Evolutionary conservation across 2,888 invertebrate genomes (phyloP).

Genomic region (Tipula helvola): DNA sequence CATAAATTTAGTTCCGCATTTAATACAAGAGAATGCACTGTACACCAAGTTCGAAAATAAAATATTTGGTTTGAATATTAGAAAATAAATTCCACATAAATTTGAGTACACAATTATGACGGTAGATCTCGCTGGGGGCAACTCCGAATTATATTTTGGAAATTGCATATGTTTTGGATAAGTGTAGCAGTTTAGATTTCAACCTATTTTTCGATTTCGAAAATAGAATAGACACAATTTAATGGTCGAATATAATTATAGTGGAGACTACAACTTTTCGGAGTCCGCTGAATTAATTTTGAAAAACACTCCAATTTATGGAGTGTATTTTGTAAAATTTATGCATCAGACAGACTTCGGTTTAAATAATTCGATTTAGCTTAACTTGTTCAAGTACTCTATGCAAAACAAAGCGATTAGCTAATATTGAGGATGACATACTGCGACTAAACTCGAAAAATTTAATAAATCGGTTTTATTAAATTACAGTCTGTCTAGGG

Average conservation of each 20-base stretch:
- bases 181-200: neutral
- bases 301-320: neutral
- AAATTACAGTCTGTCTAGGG: too few species aligned
- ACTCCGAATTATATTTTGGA: neutral
- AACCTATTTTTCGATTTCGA: neutral
- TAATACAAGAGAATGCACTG: neutral
- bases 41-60: neutral
- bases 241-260: neutral
- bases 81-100: neutral
- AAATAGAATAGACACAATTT: neutral
- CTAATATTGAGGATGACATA: too few species aligned
- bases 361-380: too few species aligned
- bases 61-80: neutral
- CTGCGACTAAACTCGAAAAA: too few species aligned
- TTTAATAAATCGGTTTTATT: too few species aligned
- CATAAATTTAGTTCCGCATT: neutral
- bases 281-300: neutral
- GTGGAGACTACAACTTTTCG: neutral
- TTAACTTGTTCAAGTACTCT: too few species aligned
- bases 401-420: too few species aligned
- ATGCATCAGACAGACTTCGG: too few species aligned
- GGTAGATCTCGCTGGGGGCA: neutral
- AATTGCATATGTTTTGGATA: neutral
- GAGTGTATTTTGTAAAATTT: too few species aligned
- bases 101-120: neutral